Evolutionary conservation across 2,797 vertebrate species (phyloP), one percentile per base, ranked within the genome.

Genomic region (Channa striata): DNA sequence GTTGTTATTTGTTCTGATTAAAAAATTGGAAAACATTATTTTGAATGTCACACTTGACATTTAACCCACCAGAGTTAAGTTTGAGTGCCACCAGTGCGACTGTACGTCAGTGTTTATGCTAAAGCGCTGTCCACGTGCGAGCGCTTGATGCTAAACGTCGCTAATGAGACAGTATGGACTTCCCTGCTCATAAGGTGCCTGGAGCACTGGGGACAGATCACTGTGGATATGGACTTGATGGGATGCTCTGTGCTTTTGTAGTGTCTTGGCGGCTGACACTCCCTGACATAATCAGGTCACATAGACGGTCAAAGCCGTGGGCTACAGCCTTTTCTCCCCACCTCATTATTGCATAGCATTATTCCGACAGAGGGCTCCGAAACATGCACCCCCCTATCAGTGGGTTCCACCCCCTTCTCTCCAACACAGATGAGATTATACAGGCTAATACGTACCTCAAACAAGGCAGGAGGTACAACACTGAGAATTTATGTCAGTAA

Each of bases 261-360:
- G 95, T 93, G 94, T 95, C 93, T 96, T 92, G 87, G 92, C 92
- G 93, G 93, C 94, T 95, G 95, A 96, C 94, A 94, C 91, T 93
- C 82, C 89, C 89, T 93, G 95, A 96, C 95, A 95, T 95, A 96
- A 97, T 96, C 95, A 95, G 96, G 95, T 96, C 96, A 97, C 93
- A 82, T 94, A 96, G 95, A 94, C 72, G 89, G 95, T 95, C 96
- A 93, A 93, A 93, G 94, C 95, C 94, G 92, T 90, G 91, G 94
- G 95, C 95, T 93, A 95, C 94, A 94, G 93, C 86, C 90, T 88
- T 89, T 91, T 85, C 94, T 93, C 94, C 91, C 84, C 88, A 91
- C 94, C 93, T 96, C 94, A 94, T 95, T 95, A 95, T 93, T 93
- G 93, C 90, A 83, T 87, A 82, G 87, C 92, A 95, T 95, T 95